Evolutionary conservation across 2,113 vertebrate genomes (phyloP), one percentile per base, ranked within the genome.

Genomic region (Cariama cristata): DNA sequence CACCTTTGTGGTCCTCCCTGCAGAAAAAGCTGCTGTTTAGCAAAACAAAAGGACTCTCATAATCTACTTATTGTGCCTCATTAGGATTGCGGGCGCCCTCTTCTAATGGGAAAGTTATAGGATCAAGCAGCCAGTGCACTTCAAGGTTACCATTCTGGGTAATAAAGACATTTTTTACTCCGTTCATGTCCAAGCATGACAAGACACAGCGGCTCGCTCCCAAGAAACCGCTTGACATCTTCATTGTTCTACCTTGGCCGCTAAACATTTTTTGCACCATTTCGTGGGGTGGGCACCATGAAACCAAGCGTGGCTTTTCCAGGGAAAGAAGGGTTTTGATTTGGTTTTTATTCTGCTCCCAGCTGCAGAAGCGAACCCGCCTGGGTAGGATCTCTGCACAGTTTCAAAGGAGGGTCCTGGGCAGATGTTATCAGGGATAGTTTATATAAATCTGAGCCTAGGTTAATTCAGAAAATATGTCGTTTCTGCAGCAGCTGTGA

Each of bases 41-140:
- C 97, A 95, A 97, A 96, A 98, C 97, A 97, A 98, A 98, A 90
- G 89, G 49, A 35, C 47, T n/a, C 83, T 84, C 90, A 66, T 97
- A 98, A 98, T 97, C 98, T 97, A 75, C 96, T 98, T 96, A 97
- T 97, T 97, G 97, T 96, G 95, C 97, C 93, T 97, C 95, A 59
- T 96, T 92, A 97, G 93, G 97, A 94, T 86, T 87, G 97, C 86
- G 94, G 97, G 90, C 73, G 79, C 96, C 92, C 91, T 68, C 83
- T 75, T 87, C 97, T 95, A 98, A 96, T 92, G 93, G 96, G 90
- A 95, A 95, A 96, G 93, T 95, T 96, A 95, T 85, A 93, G 96
- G 97, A 97, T 96, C 95, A 93, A 90, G 97, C 87, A 40, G 95
- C 52, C 96, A 62, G 85, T 69, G 93, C 96, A 67, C 95, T 95